phyloP scores from a whole-genome alignment of 2,888 invertebrate species.

The Monopis laevigella region DNA sequence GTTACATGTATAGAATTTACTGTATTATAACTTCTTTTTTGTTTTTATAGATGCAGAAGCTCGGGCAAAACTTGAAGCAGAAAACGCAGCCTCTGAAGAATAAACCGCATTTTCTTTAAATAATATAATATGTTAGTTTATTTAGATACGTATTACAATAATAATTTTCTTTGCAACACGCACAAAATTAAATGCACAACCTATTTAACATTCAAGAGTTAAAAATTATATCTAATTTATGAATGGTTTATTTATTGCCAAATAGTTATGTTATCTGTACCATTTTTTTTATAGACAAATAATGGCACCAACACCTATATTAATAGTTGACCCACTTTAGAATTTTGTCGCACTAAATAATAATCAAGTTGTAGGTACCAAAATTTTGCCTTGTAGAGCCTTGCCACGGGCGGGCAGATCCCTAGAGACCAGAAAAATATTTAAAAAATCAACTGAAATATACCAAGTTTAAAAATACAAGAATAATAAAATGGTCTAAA shows the following conservation, averaged over 20 bases:
- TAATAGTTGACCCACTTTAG: too few species aligned
- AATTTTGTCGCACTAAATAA: too few species aligned
- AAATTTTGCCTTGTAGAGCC: too few species aligned
- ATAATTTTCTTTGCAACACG: background rate
- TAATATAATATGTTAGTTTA: background rate
- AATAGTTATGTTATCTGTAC: constrained; percentile 12
- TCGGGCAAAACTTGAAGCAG: constrained; percentile 57
- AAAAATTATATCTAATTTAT: constrained; percentile 3
- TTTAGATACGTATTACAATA: background rate
- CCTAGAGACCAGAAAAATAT: too few species aligned
- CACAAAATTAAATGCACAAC: constrained; percentile 4
- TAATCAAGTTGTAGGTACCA: too few species aligned
- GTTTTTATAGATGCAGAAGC: constrained; percentile 62
- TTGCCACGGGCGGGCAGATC: too few species aligned
- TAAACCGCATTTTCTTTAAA: constrained; percentile 23
- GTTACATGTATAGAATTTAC: too few species aligned
- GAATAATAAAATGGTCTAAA: too few species aligned
- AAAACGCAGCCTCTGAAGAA: constrained; percentile 46
- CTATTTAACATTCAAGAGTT: constrained; percentile 14
- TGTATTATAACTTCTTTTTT: too few species aligned
- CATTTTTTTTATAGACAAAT: constrained; percentile 16
- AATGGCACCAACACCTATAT: too few species aligned
- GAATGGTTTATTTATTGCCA: background rate
- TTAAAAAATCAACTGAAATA: too few species aligned
- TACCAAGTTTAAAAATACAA: too few species aligned